Conservation (phyloP, 1,140 invertebrate genomes). For the Ceratosolen fusciceps region DNA sequence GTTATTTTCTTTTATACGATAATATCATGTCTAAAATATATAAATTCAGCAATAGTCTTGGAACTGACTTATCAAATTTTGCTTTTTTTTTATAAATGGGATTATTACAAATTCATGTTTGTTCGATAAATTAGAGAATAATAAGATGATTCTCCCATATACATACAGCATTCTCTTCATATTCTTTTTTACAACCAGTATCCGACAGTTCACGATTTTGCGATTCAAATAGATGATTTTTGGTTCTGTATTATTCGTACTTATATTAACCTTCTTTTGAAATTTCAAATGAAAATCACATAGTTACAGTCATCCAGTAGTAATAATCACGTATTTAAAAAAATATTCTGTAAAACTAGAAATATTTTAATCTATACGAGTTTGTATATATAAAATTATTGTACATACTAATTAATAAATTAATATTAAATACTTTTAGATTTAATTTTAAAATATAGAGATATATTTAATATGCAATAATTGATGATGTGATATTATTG, state of each 20-base stretch:
- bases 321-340: not conserved
- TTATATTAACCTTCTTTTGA: conserved; percentile 16
- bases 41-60: not conserved
- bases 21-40: conserved; percentile 27
- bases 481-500: too few relatives aligned
- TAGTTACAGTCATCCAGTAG: not conserved
- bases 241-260: not conserved
- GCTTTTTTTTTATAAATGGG: not conserved
- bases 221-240: not conserved
- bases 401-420: too few relatives aligned
- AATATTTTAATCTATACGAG: too few relatives aligned
- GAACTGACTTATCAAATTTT: not conserved
- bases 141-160: not conserved
- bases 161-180: not conserved
- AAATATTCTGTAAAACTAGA: not conserved
- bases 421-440: too few relatives aligned
- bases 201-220: not conserved
- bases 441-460: too few relatives aligned
- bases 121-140: not conserved
- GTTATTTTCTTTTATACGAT: conserved; percentile 22
- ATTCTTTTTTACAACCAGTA: conserved; percentile 2
- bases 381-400: too few relatives aligned
- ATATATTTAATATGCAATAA: too few relatives aligned
- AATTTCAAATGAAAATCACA: conserved; percentile 15
- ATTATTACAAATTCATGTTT: not conserved